These are phyloP conservation scores for Buathra laborator DNA, from an alignment of 2,888 invertebrate genomes.

Conservation along the genomic window DNA sequence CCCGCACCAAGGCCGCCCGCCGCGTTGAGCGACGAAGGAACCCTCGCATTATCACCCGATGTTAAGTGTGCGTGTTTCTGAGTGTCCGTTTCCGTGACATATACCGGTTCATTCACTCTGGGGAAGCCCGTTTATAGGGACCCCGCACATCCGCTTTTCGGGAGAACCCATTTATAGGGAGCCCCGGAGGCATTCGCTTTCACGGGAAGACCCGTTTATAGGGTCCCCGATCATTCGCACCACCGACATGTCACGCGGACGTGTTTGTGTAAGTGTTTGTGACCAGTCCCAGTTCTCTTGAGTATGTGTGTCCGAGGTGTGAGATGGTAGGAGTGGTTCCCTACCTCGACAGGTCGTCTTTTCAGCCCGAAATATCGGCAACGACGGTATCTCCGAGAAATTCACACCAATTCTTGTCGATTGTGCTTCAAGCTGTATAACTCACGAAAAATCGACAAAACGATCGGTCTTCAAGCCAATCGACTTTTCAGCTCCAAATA, in stretches of 20 bases:
- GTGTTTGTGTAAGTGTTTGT: conserved; percentile 13
- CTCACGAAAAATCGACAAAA: too few relatives aligned
- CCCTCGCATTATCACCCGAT: not conserved
- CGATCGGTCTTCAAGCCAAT: too few relatives aligned
- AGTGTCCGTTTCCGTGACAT: not conserved
- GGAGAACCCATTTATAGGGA: not conserved
- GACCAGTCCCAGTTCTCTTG: too few relatives aligned
- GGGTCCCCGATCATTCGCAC: not conserved
- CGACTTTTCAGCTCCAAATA: too few relatives aligned
- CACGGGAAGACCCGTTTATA: conserved; percentile 9
- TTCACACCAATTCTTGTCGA: too few relatives aligned
- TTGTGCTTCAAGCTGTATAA: too few relatives aligned
- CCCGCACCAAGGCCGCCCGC: not conserved
- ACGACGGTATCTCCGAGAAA: too few relatives aligned
- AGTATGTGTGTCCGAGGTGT: too few relatives aligned
- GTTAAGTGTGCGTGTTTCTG: not conserved
- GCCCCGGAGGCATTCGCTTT: conserved; percentile 1
- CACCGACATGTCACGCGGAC: not conserved
- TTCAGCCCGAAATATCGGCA: too few relatives aligned
- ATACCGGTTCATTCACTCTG: not conserved
- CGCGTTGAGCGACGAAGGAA: not conserved
- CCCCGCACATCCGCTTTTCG: conserved; percentile 2
- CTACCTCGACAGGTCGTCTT: too few relatives aligned
- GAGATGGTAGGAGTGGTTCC: too few relatives aligned
- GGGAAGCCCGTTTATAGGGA: conserved; percentile 32